Evolutionary conservation across 2,888 invertebrate species (phyloP), one percentile per base, ranked within the genome.

Genomic region (Poecilobothrus nobilitatus): DNA sequence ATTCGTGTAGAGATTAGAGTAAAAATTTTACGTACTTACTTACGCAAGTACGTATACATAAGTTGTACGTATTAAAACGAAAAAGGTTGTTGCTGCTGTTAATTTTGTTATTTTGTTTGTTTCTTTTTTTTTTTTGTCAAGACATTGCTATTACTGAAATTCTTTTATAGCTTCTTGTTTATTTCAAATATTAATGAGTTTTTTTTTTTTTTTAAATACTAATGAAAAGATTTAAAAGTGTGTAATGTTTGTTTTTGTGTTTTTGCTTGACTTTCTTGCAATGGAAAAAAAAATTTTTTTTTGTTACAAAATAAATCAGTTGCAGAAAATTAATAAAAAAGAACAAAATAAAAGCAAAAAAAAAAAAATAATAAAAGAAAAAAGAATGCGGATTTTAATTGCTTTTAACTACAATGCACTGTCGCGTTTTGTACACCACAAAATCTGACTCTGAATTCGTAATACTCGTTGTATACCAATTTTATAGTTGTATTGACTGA

Each of bases 381-480:
- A 53, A 53, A 53, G 53, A 53, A 53, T 53, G 53, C 53, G 53
- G 53, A 53, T 53, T 53, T 53, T 53, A 53, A 53, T 53, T 53
- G 53, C 53, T 53, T 53, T 53, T 27, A 6, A 15, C 53, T 53
- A 53, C 18, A 53, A 53, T 53, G 53, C 53, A 53, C 53, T 15
- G 53, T 53, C 53, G 53, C 53, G 53, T 9, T 44, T 15, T 9
- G 6, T 15, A n/a, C n/a, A n/a, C n/a, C n/a, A n/a, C n/a, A n/a
- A n/a, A n/a, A n/a, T n/a, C n/a, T n/a, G 41, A 15, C 41, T 15
- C 41, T 12, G 41, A 9, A n/a, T 41, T 41, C 27, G 27, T 5
- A 27, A 12, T 41, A 15, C 9, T 41, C 7, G 2, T 41, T 41
- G 9, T 41, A 41, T 41, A 41, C 15, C 2, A 41, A 12, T 41